Percentiles rank a stretch among this genome's conserved stretches.
These are phyloP conservation scores for Dolomedes plantarius DNA, from an alignment of 2,888 invertebrate species.

Conservation along the genomic window DNA sequence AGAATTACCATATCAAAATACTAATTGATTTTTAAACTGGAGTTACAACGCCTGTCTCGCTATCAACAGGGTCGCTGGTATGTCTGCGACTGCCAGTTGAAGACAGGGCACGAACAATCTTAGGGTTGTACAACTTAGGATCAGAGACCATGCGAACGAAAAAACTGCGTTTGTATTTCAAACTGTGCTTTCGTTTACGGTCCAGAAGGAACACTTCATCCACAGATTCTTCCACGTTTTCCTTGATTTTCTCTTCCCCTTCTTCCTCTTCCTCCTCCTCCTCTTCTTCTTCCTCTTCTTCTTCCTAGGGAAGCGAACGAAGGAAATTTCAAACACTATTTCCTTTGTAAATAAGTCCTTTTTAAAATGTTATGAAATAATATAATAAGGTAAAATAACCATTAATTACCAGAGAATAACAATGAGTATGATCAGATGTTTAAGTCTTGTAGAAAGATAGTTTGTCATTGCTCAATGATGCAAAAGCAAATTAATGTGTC, in stretches of 20 bases:
- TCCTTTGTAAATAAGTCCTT: too few species aligned
- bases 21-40: constrained; percentile 56
- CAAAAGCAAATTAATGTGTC: too few species aligned
- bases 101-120: constrained; percentile 80
- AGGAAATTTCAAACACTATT: too few species aligned
- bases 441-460: too few species aligned
- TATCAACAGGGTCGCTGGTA: constrained; percentile 72
- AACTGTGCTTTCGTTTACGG: constrained; percentile 82
- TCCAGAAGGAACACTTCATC: constrained; percentile 75
- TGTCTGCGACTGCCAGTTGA: constrained; percentile 69
- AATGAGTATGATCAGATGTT: too few species aligned
- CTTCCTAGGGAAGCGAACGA: constrained; percentile 78
- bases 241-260: constrained; percentile 73
- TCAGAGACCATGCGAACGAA: constrained; percentile 98
- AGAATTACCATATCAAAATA: constrained; percentile 7
- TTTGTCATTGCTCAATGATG: too few species aligned
- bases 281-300: constrained; percentile 84
- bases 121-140: constrained; percentile 96
- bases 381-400: too few species aligned
- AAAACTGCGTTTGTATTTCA: constrained; percentile 94
- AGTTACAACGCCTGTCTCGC: constrained; percentile 71
- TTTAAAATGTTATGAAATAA: too few species aligned
- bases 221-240: constrained; percentile 74
- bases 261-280: constrained; percentile 81
- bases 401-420: too few species aligned